These are phyloP conservation scores for Dromaius novaehollandiae DNA, from an alignment of 2,113 vertebrate species.

Conservation along the genomic window DNA sequence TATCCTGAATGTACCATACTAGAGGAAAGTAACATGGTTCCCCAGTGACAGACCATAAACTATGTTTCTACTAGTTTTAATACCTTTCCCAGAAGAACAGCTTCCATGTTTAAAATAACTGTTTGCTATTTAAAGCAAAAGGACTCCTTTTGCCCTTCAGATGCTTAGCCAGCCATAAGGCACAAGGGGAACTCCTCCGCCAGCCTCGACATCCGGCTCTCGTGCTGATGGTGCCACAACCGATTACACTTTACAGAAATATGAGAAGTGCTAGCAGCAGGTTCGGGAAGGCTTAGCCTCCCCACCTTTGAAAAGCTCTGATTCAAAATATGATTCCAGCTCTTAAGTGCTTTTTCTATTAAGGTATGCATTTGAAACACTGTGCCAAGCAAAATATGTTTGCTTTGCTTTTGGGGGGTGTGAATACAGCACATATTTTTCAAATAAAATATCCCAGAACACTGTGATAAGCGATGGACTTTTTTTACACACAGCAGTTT, in stretches of 20 bases:
- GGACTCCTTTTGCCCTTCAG: background rate
- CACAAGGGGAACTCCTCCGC: background rate
- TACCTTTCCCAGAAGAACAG: constrained; percentile 19
- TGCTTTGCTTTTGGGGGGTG: background rate
- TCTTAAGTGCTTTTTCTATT: background rate
- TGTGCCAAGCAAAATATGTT: background rate
- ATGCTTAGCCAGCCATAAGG: background rate
- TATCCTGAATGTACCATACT: background rate
- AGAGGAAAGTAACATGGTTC: background rate
- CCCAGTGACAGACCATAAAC: constrained; percentile 11
- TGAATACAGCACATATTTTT: background rate
- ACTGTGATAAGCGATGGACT: background rate
- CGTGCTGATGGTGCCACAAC: background rate
- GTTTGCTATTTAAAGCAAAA: background rate
- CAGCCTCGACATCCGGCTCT: background rate
- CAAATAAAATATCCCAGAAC: background rate
- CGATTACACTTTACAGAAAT: background rate
- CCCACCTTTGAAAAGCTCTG: background rate
- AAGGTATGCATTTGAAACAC: background rate
- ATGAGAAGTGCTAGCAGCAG: background rate
- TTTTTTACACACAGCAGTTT: background rate
- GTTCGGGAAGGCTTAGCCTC: background rate
- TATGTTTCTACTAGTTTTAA: background rate
- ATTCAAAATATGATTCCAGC: background rate
- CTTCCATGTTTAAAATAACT: background rate